Percentiles rank a stretch among this genome's conserved stretches.
phyloP scores from a whole-genome alignment of 2,113 vertebrate genomes.

The Marcusenius ussheri region DNA sequence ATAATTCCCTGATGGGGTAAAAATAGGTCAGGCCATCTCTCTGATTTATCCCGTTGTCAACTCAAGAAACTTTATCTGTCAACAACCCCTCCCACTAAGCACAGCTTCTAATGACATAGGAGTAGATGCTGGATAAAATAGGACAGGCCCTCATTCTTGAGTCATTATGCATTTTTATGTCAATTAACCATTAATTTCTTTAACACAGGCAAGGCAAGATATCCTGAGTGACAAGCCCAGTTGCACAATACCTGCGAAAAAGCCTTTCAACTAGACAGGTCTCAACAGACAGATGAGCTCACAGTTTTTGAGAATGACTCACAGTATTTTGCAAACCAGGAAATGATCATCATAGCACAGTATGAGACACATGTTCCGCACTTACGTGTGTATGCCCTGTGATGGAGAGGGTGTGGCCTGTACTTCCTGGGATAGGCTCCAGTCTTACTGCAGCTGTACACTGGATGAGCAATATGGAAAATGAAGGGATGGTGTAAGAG shows the following conservation, averaged over 20 bases:
- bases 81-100: neutral
- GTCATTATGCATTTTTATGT: neutral
- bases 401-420: neutral
- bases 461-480: neutral
- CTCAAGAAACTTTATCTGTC: neutral
- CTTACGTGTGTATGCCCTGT: neutral
- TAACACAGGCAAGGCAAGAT: neutral
- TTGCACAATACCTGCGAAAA: neutral
- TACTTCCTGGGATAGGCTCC: neutral
- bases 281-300: neutral
- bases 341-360: neutral
- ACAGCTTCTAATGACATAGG: neutral
- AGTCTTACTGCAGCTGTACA: neutral
- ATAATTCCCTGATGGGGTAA: neutral
- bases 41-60: neutral
- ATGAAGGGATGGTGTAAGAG: neutral
- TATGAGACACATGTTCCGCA: neutral
- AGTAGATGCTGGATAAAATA: neutral
- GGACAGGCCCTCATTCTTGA: neutral
- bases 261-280: neutral
- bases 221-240: neutral
- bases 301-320: neutral
- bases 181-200: neutral
- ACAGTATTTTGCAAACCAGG: neutral
- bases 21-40: neutral